Evolutionary conservation across 2,797 vertebrate species (phyloP), one percentile per base, ranked within the genome.

Genomic region (Pantherophis alleghaniensis): DNA sequence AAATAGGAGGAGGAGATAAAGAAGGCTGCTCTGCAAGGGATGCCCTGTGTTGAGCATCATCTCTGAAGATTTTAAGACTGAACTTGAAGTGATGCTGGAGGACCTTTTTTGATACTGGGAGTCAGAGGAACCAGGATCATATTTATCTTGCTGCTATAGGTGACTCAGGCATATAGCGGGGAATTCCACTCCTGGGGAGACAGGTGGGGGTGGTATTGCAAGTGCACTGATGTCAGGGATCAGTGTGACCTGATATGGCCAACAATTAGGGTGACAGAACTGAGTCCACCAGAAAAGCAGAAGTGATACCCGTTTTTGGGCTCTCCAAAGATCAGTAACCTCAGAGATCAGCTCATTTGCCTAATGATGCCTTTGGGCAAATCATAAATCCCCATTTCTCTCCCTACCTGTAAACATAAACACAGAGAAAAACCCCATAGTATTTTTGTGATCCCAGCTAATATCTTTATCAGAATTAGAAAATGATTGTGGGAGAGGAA

Each of bases 111-210:
- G 63, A 93, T 86, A 83, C 86, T 93, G 86, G 42, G 14, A 28
- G 22, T 28, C 53, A 61, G 90, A 93, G 66, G 93, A 93, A 89
- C 87, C 28, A 86, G 69, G 66, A 83, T 89, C 18, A 32, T 63
- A 66, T 93, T 91, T 93, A 89, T 93, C 47, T 88, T 32, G 47
- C 20, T 91, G 22, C 59, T 53, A 95, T 96, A 97, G 96, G 96
- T 96, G 96, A 96, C 96, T 97, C 96, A 86, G 94, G 95, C 97
- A n/a, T 94, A 94, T 96, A 97, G 96, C 96, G 96, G 96, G 97
- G 97, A 96, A 97, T 98, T 94, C 96, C 97, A 69, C 97, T 93
- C 90, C 79, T 94, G 93, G 59, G 57, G 47, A 86, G 69, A 89
- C 94, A 93, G 90, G 90, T 91, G 87, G 92, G 93, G 87, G 94